These are phyloP conservation scores for Mesocentrotus franciscanus DNA, from an alignment of 53 echinoderm and acorn worm genomes.

Conservation along the genomic window DNA sequence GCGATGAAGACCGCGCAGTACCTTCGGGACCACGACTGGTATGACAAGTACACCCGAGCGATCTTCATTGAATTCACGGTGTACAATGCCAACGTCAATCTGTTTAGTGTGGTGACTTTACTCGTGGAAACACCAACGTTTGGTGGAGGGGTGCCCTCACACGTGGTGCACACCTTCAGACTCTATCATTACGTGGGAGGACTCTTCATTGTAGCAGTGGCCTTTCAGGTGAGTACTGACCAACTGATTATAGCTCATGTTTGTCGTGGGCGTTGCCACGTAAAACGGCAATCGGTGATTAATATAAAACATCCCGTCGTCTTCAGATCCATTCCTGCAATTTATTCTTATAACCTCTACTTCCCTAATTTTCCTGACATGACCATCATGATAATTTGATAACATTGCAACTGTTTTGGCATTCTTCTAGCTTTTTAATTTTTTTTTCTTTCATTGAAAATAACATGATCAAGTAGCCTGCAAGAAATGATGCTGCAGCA, in stretches of 20 bases:
- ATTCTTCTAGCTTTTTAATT: too few relatives aligned
- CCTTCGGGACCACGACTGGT: conserved; percentile 74
- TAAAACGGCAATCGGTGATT: too few relatives aligned
- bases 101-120: conserved; percentile 81
- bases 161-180: conserved; percentile 72
- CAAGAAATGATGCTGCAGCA: too few relatives aligned
- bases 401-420: too few relatives aligned
- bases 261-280: too few relatives aligned
- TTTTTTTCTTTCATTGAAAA: too few relatives aligned
- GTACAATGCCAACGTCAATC: conserved; percentile 82
- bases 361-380: too few relatives aligned
- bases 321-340: too few relatives aligned
- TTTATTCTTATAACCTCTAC: too few relatives aligned
- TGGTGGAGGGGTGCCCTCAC: conserved; percentile 72
- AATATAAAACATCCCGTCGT: too few relatives aligned
- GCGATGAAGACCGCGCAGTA: conserved; percentile 66
- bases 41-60: conserved; percentile 77
- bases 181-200: conserved; percentile 79
- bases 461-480: too few relatives aligned
- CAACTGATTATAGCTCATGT: not conserved
- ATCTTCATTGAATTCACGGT: conserved; percentile 84
- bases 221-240: conserved; percentile 70
- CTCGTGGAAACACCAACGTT: conserved; percentile 71
- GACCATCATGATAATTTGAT: too few relatives aligned
- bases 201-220: conserved; percentile 61